A percentile compares a stretch with the other conserved stretches of the same genome.
These are phyloP conservation scores for Drosophila mayri DNA, from an alignment of 1,140 invertebrate species.

Conservation along the genomic window DNA sequence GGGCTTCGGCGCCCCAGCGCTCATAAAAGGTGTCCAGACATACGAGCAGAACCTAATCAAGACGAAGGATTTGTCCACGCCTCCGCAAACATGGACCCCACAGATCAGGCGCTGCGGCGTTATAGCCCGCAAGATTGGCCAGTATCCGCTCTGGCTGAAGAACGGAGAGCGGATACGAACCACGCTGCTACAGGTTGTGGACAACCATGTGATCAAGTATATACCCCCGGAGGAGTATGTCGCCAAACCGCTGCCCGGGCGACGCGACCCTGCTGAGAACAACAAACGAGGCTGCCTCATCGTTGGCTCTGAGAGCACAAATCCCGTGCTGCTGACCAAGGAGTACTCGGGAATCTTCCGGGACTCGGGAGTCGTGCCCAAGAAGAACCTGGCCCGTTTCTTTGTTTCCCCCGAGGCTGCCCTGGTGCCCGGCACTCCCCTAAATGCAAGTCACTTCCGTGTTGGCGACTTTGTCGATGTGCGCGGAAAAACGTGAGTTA, in stretches of 20 bases:
- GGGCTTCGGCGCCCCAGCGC: conserved; percentile 86
- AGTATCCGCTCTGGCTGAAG: conserved; percentile 96
- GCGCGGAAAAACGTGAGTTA: conserved; percentile 94
- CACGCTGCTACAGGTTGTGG: conserved; percentile 95
- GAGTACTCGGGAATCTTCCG: conserved; percentile 95
- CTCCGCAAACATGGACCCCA: conserved; percentile 88
- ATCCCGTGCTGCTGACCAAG: conserved; percentile 95
- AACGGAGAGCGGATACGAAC: conserved; percentile 91
- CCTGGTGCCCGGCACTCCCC: conserved; percentile 95
- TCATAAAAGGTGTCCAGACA: conserved; percentile 84
- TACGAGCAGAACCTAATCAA: conserved; percentile 86
- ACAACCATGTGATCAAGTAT: conserved; percentile 98
- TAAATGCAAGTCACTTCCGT: conserved; percentile 95
- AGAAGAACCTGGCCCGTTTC: conserved; percentile 93
- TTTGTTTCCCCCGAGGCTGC: conserved; percentile 93
- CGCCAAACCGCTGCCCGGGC: conserved; percentile 85
- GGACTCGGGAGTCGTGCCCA: conserved; percentile 95
- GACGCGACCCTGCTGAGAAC: conserved; percentile 58
- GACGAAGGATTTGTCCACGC: conserved; percentile 85
- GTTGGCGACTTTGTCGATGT: conserved; percentile 97
- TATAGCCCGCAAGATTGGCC: conserved; percentile 96
- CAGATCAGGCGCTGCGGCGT: conserved; percentile 91
- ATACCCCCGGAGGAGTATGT: conserved; percentile 92
- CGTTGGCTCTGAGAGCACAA: conserved; percentile 95
- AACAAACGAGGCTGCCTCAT: conserved; percentile 90